Percentiles rank a stretch among this genome's conserved stretches.
These are phyloP conservation scores for Drosophila nannoptera DNA, from an alignment of 1,140 invertebrate genomes.

Conservation along the genomic window DNA sequence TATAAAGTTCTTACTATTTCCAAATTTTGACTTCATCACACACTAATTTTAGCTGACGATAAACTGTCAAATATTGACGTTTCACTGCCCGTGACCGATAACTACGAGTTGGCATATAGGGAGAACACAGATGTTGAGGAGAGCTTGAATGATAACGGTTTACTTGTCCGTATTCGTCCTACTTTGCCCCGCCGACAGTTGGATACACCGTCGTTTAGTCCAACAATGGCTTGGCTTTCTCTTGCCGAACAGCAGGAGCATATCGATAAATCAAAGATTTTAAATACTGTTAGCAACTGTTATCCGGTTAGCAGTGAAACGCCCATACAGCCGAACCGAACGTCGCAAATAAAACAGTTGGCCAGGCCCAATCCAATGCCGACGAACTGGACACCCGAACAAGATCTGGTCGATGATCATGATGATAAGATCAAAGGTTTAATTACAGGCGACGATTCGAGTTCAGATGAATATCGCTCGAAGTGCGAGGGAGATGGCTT, in stretches of 20 bases:
- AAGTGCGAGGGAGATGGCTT: slow-evolving; percentile 47
- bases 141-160: slow-evolving; percentile 79
- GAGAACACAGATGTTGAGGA: slow-evolving; percentile 26
- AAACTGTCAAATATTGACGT: slow-evolving; percentile 6
- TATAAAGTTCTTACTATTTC: not conserved
- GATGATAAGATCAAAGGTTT: slow-evolving; percentile 83
- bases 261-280: slow-evolving; percentile 9
- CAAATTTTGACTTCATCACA: not conserved
- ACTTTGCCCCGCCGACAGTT: slow-evolving; percentile 87
- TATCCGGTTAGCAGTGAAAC: slow-evolving; percentile 9
- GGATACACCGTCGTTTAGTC: slow-evolving; percentile 88
- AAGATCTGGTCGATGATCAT: slow-evolving; percentile 83
- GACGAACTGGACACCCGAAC: slow-evolving; percentile 88
- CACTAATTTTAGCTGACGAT: slow-evolving; percentile 13
- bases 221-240: slow-evolving; percentile 89
- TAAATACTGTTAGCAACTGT: slow-evolving; percentile 13
- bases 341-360: slow-evolving; percentile 15
- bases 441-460: slow-evolving; percentile 37
- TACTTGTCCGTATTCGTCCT: slow-evolving; percentile 86
- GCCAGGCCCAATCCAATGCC: slow-evolving; percentile 18
- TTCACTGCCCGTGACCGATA: slow-evolving; percentile 3
- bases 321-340: slow-evolving; percentile 39
- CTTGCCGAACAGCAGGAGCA: slow-evolving; percentile 76
- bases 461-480: slow-evolving; percentile 47
- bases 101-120: slow-evolving; percentile 34